Percentiles rank a stretch among this genome's conserved stretches.
phyloP scores from a whole-genome alignment of 2,113 vertebrate species.

The Rhinoderma darwinii region DNA sequence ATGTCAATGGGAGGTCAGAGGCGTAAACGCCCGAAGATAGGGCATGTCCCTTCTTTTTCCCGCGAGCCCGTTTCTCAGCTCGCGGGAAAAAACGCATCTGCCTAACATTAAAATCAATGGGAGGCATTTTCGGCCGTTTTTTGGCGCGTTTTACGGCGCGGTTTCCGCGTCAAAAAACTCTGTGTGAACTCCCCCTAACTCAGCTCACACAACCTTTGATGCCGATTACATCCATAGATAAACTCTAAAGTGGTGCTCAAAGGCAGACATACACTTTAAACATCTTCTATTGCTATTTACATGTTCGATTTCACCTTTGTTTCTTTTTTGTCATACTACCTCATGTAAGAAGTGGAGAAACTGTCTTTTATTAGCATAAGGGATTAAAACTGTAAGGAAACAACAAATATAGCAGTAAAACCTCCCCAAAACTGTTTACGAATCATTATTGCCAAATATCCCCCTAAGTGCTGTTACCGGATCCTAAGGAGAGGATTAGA shows the following conservation, averaged over 20 bases:
- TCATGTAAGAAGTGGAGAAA: constrained; percentile 16
- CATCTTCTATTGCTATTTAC: neutral
- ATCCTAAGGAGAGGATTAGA: neutral
- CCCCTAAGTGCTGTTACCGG: neutral
- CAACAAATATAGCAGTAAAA: constrained; percentile 8
- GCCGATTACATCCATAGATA: neutral
- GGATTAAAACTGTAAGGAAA: constrained; percentile 17
- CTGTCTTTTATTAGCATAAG: neutral
- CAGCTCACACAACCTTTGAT: neutral
- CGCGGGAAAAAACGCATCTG: no score
- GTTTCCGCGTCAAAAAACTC: no score
- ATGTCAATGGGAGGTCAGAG: no score
- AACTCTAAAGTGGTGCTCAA: neutral
- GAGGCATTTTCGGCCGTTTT: no score
- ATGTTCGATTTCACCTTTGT: neutral
- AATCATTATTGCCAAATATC: neutral
- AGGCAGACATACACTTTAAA: neutral
- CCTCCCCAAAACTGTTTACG: neutral
- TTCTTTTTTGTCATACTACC: constrained; percentile 34
- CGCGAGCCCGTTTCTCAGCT: no score
- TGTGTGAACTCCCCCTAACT: no score
- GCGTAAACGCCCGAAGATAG: no score
- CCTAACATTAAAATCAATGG: no score
- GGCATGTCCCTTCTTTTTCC: no score
- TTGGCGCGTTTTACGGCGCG: no score